Evolutionary conservation across 2,888 invertebrate species (phyloP).

Genomic region (Ectropis crepuscularia): DNA sequence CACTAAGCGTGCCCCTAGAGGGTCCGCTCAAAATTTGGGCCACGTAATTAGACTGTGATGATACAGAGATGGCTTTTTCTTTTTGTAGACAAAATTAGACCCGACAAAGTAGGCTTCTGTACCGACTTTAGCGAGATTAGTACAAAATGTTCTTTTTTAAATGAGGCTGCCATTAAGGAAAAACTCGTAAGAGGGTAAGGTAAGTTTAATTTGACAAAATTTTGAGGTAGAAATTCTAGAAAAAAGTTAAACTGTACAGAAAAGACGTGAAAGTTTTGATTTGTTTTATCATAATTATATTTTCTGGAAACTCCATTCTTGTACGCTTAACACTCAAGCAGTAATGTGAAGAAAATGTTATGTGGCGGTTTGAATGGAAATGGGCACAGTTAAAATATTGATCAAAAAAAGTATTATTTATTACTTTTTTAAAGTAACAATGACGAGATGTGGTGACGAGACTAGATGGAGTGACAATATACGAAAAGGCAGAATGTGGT

Average conservation of each 20-base stretch:
- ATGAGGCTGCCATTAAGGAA: conserved; percentile 6
- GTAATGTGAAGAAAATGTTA: no score
- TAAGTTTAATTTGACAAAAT: background rate
- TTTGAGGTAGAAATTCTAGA: background rate
- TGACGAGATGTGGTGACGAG: no score
- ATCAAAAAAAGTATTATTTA: no score
- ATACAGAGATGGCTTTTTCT: conserved; percentile 43
- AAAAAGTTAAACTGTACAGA: no score
- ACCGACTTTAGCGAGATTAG: conserved; percentile 21
- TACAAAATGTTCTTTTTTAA: conserved; percentile 21
- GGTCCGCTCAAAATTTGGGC: conserved; percentile 51
- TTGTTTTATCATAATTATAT: no score
- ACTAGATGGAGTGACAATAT: no score
- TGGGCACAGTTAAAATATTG: no score
- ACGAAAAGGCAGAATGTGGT: no score
- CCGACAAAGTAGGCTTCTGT: conserved; percentile 35
- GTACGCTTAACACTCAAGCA: no score
- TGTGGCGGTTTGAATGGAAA: no score
- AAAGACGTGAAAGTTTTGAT: background rate
- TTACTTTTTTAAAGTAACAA: no score
- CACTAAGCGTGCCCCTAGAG: conserved; percentile 31
- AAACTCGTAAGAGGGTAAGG: background rate
- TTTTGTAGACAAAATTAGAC: conserved; percentile 49
- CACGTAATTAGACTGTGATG: conserved; percentile 52
- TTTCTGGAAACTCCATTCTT: no score